Conservation (phyloP, 1,140 invertebrate species). For the Helicoverpa zea region DNA sequence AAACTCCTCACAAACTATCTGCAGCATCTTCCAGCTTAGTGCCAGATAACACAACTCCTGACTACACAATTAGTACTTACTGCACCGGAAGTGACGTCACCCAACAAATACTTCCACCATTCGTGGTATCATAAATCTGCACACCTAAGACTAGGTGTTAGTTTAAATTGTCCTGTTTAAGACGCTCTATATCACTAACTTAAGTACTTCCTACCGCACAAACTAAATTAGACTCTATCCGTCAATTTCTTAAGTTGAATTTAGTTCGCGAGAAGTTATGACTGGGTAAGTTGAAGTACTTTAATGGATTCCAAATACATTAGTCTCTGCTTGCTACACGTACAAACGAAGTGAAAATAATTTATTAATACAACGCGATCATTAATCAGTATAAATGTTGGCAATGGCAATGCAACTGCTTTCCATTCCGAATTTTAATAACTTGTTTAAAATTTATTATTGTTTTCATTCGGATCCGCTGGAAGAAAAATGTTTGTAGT, state of each 20-base stretch:
- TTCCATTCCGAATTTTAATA: conserved; percentile 39
- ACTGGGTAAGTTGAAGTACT: conserved; percentile 30
- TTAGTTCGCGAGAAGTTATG: not conserved
- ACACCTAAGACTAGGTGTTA: conserved; percentile 74
- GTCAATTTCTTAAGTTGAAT: conserved; percentile 3
- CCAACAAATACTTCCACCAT: conserved; percentile 57
- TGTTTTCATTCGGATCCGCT: conserved; percentile 24
- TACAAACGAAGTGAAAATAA: conserved; percentile 56
- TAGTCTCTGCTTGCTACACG: conserved; percentile 49
- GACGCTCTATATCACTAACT: conserved; percentile 37
- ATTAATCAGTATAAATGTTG: conserved; percentile 47
- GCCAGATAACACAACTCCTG: conserved; percentile 14
- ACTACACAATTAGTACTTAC: conserved; percentile 53
- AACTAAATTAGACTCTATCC: conserved; percentile 25
- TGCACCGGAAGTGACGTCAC: conserved; percentile 60
- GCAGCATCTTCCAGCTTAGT: conserved; percentile 9
- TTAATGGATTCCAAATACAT: conserved; percentile 59
- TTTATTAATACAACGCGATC: conserved; percentile 47
- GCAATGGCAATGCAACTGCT: conserved; percentile 27
- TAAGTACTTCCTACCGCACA: conserved; percentile 20
- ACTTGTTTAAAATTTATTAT: conserved; percentile 43
- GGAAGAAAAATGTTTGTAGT: conserved; percentile 30
- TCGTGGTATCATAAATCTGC: conserved; percentile 75
- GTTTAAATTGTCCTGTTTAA: conserved; percentile 64
- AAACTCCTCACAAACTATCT: conserved; percentile 19